Evolutionary conservation across 2,888 invertebrate genomes (phyloP).

Genomic region (Andrena trimmerana): DNA sequence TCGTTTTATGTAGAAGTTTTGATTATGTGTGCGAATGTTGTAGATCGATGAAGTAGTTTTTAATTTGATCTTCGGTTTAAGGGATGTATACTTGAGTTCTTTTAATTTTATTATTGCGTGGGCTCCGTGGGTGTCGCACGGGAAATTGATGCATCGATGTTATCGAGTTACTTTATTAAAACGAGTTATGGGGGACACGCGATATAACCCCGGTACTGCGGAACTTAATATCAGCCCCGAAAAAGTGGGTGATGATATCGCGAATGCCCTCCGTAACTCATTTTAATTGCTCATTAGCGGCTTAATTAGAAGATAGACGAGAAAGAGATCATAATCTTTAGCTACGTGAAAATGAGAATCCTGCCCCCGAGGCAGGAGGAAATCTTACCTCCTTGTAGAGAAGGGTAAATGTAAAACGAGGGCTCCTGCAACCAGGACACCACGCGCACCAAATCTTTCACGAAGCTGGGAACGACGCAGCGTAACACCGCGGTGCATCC

Average conservation of each 20-base stretch:
- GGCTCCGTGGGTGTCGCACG: not conserved
- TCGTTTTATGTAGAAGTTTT: too few species aligned
- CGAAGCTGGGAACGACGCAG: conserved; percentile 90
- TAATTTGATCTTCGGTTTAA: too few species aligned
- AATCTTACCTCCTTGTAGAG: conserved; percentile 90
- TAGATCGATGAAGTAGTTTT: too few species aligned
- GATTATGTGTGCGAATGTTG: too few species aligned
- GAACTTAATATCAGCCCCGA: not conserved
- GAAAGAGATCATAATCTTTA: not conserved
- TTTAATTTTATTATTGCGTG: not conserved
- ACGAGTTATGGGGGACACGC: not conserved
- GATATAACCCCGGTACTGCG: too few species aligned
- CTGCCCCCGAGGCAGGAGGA: not conserved
- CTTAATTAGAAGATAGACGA: not conserved
- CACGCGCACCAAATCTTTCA: conserved; percentile 91
- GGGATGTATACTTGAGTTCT: too few species aligned
- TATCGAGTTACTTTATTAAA: conserved; percentile 8
- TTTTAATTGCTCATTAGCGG: conserved; percentile 3
- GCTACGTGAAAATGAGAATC: not conserved
- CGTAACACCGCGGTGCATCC: conserved; percentile 91
- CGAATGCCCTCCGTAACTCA: not conserved
- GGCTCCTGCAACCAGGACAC: conserved; percentile 92
- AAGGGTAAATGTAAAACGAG: conserved; percentile 90
- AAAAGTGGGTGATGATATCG: conserved; percentile 4
- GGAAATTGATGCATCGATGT: not conserved